Evolutionary conservation across 2,113 vertebrate species (phyloP).

Genomic region (Uria aalge): DNA sequence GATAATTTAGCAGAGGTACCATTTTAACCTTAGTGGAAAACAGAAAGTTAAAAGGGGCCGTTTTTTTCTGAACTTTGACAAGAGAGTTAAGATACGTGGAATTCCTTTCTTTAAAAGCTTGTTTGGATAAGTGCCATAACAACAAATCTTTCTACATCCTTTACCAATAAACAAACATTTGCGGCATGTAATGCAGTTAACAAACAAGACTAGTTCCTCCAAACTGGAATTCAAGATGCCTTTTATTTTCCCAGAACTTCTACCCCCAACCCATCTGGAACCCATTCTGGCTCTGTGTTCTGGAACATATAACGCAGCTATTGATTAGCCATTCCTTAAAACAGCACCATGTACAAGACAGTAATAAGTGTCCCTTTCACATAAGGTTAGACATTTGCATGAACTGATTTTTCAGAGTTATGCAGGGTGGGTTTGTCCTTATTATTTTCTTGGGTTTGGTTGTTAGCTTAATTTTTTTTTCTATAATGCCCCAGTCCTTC

Average conservation of each 20-base stretch:
- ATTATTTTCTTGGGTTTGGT: not conserved
- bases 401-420: not conserved
- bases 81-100: not conserved
- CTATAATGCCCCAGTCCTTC: not conserved
- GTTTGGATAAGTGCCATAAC: not conserved
- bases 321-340: constrained; percentile 4
- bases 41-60: not conserved
- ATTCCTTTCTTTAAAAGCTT: not conserved
- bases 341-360: not conserved
- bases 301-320: not conserved
- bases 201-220: not conserved
- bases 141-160: not conserved
- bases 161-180: not conserved
- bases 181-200: not conserved
- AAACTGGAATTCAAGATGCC: not conserved
- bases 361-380: not conserved
- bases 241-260: not conserved
- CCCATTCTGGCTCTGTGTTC: not conserved
- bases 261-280: not conserved
- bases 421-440: not conserved
- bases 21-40: not conserved
- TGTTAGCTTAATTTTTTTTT: not conserved
- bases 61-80: not conserved
- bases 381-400: not conserved
- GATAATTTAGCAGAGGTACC: not conserved